Base-by-base conservation (phyloP, 2,888 invertebrate species). In the Pilophorus perplexus region DNA sequence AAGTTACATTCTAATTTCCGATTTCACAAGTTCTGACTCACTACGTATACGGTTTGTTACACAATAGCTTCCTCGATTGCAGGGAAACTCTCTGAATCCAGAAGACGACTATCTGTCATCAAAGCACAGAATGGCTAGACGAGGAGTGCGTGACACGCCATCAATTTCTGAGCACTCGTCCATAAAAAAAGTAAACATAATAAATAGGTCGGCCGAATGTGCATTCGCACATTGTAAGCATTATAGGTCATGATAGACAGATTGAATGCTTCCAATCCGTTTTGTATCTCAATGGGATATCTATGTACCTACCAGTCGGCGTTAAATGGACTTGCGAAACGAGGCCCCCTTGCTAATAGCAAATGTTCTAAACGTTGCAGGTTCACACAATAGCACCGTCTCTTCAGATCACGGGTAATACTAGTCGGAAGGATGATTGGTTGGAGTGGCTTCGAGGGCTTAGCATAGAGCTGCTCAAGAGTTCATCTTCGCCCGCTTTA, bases 341-440 rank as follows among this genome's bases (percentile, higher is more conserved):
- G n/a, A n/a, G n/a, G n/a, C n/a, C n/a, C n/a, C n/a, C n/a, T n/a
- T n/a, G n/a, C n/a, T n/a, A n/a, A n/a, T n/a, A n/a, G n/a, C n/a
- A 57, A 12, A 18, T 46, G 33, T 48, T 48, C 23, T 1, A 20
- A 12, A 54, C 3, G 14, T 48, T 54, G 64, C 75, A 81, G 75
- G 78, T 93, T 64, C 89, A 88, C 74, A 91, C 94, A 10, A 89
- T 89, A 28, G 87, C 90, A 3, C 84, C 85, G 22, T 92, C 90
- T 76, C 79, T 97, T 46, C 91, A 93, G 75, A 83, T 89, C 72
- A 91, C 93, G 0, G 93, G 95, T 91, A 89, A 90, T n/a, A 91
- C 93, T 0, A 89, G 89, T 25, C 83, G 93, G 62, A 95, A 95
- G 77, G 98, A 99, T 74, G 99, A 99, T 78, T 99, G 99, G 99